Conservation (phyloP, 1,140 invertebrate genomes). For the Calliphora vicina region DNA sequence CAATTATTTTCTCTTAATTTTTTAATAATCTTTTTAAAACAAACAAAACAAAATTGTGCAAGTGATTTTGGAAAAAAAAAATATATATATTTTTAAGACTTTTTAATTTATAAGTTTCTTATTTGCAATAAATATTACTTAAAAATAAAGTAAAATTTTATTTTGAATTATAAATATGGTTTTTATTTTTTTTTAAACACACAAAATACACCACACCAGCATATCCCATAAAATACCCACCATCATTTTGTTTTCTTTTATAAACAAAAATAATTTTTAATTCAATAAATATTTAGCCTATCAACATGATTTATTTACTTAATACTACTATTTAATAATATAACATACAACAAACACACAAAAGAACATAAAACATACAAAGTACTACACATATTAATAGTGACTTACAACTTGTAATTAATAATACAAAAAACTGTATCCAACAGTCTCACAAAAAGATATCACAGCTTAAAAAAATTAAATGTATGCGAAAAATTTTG, state of each 20-base stretch:
- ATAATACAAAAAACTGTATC: too few species aligned
- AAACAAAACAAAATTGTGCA: not conserved
- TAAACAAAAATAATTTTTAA: not conserved
- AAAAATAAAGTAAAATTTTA: not conserved
- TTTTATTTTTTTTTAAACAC: not conserved
- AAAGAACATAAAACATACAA: too few species aligned
- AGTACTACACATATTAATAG: too few species aligned
- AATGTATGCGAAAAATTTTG: too few species aligned
- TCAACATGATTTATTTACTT: not conserved
- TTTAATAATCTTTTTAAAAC: not conserved
- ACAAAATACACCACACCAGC: not conserved
- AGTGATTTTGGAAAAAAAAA: not conserved
- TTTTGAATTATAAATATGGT: not conserved
- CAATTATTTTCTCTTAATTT: not conserved
- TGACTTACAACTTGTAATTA: too few species aligned
- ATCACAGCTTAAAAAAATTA: too few species aligned
- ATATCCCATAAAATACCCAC: not conserved
- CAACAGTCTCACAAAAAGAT: too few species aligned
- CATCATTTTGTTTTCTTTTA: not conserved
- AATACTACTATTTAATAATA: not conserved
- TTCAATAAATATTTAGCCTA: not conserved
- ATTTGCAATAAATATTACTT: conserved; percentile 3
- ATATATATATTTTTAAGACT: not conserved
- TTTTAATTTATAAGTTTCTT: not conserved
- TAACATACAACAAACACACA: too few species aligned